Base-by-base conservation (phyloP, 1,140 invertebrate genomes). In the Triops longicaudatus region DNA sequence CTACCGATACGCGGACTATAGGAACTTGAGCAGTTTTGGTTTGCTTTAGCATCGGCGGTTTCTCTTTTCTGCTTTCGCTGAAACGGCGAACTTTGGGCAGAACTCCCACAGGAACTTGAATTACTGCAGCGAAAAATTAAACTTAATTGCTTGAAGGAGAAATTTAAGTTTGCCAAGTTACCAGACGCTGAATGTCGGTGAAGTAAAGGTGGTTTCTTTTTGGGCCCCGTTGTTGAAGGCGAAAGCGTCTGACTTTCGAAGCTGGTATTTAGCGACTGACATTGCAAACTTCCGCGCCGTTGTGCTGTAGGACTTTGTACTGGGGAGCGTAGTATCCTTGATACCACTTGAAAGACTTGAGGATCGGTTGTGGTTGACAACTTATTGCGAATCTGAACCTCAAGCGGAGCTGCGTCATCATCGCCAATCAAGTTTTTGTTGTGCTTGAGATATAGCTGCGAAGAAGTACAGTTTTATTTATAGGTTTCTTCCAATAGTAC, bases 361-460 rank as follows among this genome's bases (percentile, higher is more conserved):
- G 50, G 50, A 14, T 63, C 50, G 50, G 14, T 63, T 63, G 72
- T 80, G 26, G 22, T 77, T n/a, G 73, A 74, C 7, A 77, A 12
- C 27, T 71, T 72, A 26, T 43, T 72, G 17, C 76, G 76, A 7
- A 77, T 12, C 0, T 27, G 72, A 26, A 26, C 43, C 17, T 73
- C 71, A 17, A 77, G 26, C 26, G 41, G 63, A n/a, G 76, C 72
- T 22, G 41, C 22, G 42, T 77, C 76, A 28, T 85, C 83, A 72
- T 85, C 84, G 37, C 80, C 79, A 22, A 85, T 82, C 73, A 85
- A 78, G 75, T 85, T 85, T 0, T 80, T 83, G 75, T 85, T 85
- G 80, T 84, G 83, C 78, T 82, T 83, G 10, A 83, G 80, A 76
- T 84, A 84, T 26, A 83, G 80, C 84, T 85, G 80, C 6, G 81